These are phyloP conservation scores for Acanthosepion esculentum DNA, from an alignment of 2,888 invertebrate species.

Conservation along the genomic window DNA sequence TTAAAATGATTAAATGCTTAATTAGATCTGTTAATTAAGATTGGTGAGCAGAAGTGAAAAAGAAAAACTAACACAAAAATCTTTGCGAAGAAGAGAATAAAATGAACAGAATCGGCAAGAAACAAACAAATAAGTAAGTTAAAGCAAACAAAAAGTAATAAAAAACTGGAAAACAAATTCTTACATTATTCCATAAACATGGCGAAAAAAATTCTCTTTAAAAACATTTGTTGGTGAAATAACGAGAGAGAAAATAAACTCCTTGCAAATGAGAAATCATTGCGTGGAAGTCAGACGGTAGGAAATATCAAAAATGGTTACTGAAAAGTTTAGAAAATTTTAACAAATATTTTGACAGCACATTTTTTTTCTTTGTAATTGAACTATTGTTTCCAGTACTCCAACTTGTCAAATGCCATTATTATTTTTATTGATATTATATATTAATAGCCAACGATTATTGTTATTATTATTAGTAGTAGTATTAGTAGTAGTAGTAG, in stretches of 20 bases:
- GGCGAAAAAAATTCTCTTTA: not conserved
- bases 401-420: not conserved
- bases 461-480: no score
- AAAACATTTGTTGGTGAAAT: not conserved
- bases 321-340: not conserved
- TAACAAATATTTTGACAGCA: not conserved
- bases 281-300: not conserved
- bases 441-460: not conserved
- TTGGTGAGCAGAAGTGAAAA: not conserved
- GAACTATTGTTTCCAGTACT: not conserved
- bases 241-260: not conserved
- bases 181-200: not conserved
- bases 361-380: not conserved
- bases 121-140: not conserved
- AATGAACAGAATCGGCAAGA: not conserved
- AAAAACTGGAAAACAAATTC: not conserved
- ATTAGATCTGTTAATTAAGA: slow-evolving; percentile 6
- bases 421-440: not conserved
- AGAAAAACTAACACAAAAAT: not conserved
- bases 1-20: slow-evolving; percentile 33
- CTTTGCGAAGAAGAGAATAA: not conserved
- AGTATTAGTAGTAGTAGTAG: no score
- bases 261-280: not conserved
- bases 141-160: not conserved
- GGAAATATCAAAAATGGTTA: not conserved